A percentile compares a stretch with the other conserved stretches of the same genome.
These are phyloP conservation scores for Trinectes maculatus DNA, from an alignment of 2,113 vertebrate species.

Conservation along the genomic window DNA sequence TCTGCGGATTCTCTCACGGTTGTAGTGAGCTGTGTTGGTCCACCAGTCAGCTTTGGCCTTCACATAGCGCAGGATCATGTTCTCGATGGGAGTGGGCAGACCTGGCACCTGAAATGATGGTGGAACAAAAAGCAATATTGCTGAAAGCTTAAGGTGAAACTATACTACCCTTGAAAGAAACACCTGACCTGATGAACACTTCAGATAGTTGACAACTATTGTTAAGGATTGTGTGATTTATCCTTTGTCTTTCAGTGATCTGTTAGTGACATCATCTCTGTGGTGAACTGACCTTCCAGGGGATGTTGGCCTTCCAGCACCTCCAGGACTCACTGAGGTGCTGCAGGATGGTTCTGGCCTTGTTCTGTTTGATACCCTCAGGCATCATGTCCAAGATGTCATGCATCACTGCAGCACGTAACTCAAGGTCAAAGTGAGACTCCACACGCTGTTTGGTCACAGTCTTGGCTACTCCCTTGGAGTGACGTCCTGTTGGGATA, in stretches of 20 bases:
- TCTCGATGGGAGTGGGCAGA: slow-evolving; percentile 97
- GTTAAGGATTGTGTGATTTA: too few species aligned
- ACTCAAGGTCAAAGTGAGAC: slow-evolving; percentile 98
- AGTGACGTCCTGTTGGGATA: slow-evolving; percentile 89
- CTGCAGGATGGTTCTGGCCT: slow-evolving; percentile 98
- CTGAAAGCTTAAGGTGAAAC: not conserved
- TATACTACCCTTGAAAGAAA: not conserved
- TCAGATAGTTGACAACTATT: too few species aligned
- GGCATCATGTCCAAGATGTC: slow-evolving; percentile 99
- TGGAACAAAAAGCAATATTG: not conserved
- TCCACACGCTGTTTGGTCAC: slow-evolving; percentile 99
- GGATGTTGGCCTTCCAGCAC: slow-evolving; percentile 99
- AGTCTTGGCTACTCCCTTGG: slow-evolving; percentile 98
- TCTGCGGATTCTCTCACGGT: slow-evolving; percentile 96
- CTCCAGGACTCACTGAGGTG: slow-evolving; percentile 98
- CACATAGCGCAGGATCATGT: slow-evolving; percentile 98
- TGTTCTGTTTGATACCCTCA: slow-evolving; percentile 99
- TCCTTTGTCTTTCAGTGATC: not conserved
- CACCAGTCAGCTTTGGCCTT: slow-evolving; percentile 99
- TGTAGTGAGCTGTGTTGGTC: slow-evolving; percentile 99
- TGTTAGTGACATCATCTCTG: not conserved
- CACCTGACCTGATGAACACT: too few species aligned
- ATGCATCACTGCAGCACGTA: slow-evolving; percentile 98
- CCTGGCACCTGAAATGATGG: slow-evolving; percentile 88
- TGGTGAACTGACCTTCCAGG: slow-evolving; percentile 91